phyloP scores from a whole-genome alignment of 2,888 invertebrate genomes.

The Sipunculus nudus region DNA sequence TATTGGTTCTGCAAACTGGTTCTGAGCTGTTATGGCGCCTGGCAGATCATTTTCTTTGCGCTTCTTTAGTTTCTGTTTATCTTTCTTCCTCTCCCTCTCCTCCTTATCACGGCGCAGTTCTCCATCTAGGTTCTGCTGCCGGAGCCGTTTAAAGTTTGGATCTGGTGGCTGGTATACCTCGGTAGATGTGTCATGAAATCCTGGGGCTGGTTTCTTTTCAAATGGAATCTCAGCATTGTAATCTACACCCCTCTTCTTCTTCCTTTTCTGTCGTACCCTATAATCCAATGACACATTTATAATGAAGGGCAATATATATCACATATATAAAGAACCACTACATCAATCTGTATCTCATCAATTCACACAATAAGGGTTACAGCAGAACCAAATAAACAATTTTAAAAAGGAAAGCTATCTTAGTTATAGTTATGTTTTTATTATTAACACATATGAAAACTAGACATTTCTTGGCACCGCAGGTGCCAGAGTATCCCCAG shows the following conservation, averaged over 20 bases:
- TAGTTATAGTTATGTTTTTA: too few relatives aligned
- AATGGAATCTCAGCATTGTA: conserved; percentile 98
- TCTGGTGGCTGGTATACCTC: conserved; percentile 89
- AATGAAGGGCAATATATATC: too few relatives aligned
- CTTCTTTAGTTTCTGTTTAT: conserved; percentile 93
- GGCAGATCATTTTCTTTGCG: conserved; percentile 93
- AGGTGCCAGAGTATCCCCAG: too few relatives aligned
- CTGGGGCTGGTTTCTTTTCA: conserved; percentile 89
- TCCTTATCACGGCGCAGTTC: conserved; percentile 90
- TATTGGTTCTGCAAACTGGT: conserved; percentile 76
- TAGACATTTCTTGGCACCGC: too few relatives aligned
- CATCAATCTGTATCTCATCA: too few relatives aligned
- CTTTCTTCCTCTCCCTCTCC: conserved; percentile 91
- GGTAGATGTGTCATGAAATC: conserved; percentile 91
- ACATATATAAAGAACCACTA: not conserved
- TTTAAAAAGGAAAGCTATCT: too few relatives aligned
- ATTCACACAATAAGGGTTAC: too few relatives aligned
- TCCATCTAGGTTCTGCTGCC: conserved; percentile 93
- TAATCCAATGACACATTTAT: conserved; percentile 2
- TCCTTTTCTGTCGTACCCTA: conserved; percentile 57
- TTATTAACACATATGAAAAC: too few relatives aligned
- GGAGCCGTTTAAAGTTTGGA: conserved; percentile 86
- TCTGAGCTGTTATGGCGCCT: conserved; percentile 79
- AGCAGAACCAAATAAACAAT: too few relatives aligned
- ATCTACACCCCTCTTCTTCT: conserved; percentile 85